A percentile compares a stretch with the other conserved stretches of the same genome.
Conservation (phyloP, 2,888 invertebrate genomes). For the Galerucella nymphaeae region DNA sequence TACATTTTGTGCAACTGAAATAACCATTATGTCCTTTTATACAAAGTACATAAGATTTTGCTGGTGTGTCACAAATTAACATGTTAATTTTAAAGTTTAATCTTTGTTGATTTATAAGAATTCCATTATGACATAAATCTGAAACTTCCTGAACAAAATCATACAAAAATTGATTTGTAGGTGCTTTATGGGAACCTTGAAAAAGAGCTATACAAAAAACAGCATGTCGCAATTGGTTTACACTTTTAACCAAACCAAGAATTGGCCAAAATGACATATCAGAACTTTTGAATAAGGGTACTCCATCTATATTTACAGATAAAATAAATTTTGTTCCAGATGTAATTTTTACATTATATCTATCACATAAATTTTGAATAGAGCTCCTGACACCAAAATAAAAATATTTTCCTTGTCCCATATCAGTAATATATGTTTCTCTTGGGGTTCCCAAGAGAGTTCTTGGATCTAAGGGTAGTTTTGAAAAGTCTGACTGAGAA, state of each 20-base stretch:
- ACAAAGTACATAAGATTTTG: slow-evolving; percentile 38
- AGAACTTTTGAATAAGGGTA: slow-evolving; percentile 27
- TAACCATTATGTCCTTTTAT: slow-evolving; percentile 37
- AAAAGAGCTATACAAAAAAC: slow-evolving; percentile 29
- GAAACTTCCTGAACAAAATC: slow-evolving; percentile 32
- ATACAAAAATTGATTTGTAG: slow-evolving; percentile 29
- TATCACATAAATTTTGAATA: neutral
- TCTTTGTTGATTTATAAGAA: slow-evolving; percentile 15
- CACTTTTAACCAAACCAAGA: slow-evolving; percentile 15
- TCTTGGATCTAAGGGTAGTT: slow-evolving; percentile 25
- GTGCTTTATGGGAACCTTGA: slow-evolving; percentile 24
- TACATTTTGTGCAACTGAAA: slow-evolving; percentile 32
- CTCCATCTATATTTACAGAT: slow-evolving; percentile 30
- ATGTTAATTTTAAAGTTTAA: slow-evolving; percentile 22
- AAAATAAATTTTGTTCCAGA: slow-evolving; percentile 5
- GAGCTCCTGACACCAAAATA: neutral
- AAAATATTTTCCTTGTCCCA: neutral
- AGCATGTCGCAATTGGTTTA: slow-evolving; percentile 15
- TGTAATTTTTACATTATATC: neutral
- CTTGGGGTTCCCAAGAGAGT: slow-evolving; percentile 21
- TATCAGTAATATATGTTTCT: neutral
- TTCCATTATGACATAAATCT: slow-evolving; percentile 25
- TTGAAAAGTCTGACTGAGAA: neutral
- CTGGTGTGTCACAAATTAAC: slow-evolving; percentile 40
- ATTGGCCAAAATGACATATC: slow-evolving; percentile 30